Evolutionary conservation across 2,113 vertebrate species (phyloP).

Genomic region (Rhinoderma darwinii): DNA sequence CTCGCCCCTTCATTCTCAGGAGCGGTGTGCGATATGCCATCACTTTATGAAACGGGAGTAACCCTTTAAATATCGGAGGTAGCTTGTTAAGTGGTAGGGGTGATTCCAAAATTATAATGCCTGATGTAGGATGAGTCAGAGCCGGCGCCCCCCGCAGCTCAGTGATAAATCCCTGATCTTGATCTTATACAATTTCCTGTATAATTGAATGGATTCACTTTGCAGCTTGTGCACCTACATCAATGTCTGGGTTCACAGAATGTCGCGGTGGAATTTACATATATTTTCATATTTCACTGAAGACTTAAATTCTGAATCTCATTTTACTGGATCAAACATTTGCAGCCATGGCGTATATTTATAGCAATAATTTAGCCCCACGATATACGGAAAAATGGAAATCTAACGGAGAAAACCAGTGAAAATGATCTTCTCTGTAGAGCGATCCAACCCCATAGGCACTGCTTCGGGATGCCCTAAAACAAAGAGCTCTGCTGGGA

Average conservation of each 20-base stretch:
- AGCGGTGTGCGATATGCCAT: too few relatives aligned
- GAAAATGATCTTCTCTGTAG: too few relatives aligned
- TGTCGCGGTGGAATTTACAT: constrained; percentile 9
- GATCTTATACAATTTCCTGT: background rate
- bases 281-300: background rate
- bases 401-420: background rate
- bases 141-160: too few relatives aligned
- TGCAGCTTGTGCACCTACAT: background rate
- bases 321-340: constrained; percentile 12
- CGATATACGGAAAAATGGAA: background rate
- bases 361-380: background rate
- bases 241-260: background rate
- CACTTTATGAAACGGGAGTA: too few relatives aligned
- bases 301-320: constrained; percentile 10
- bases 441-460: too few relatives aligned
- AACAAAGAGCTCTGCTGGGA: too few relatives aligned
- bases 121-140: too few relatives aligned
- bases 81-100: too few relatives aligned
- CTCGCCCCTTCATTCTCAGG: too few relatives aligned
- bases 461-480: too few relatives aligned
- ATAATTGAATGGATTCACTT: background rate
- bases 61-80: too few relatives aligned
- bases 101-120: too few relatives aligned
- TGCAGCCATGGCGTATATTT: background rate
- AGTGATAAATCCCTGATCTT: background rate